Evolutionary conservation across 92 coral and sea anemone genomes (phyloP).

Genomic region (Umimayanthus chanpuru): DNA sequence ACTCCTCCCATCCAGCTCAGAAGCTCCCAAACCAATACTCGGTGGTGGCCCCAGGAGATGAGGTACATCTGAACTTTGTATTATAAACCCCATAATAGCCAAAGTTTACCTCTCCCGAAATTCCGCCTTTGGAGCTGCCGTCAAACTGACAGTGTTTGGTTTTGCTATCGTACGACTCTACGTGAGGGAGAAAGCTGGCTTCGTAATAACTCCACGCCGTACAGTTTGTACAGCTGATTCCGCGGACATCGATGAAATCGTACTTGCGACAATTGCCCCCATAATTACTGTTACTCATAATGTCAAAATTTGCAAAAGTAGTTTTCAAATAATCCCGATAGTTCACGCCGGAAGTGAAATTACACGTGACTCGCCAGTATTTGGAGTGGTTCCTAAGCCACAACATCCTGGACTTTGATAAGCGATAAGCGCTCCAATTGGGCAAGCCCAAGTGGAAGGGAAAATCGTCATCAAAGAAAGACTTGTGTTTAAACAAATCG

Average conservation of each 20-base stretch:
- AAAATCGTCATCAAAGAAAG: constrained; percentile 34
- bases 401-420: constrained; percentile 45
- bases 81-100: constrained; percentile 34
- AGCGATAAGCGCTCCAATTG: constrained; percentile 55
- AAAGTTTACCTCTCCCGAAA: constrained; percentile 24
- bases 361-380: constrained; percentile 61
- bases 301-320: constrained; percentile 42
- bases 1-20: not conserved
- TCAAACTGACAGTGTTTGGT: constrained; percentile 39
- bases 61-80: constrained; percentile 50
- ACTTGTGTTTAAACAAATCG: constrained; percentile 31
- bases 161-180: not conserved
- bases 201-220: constrained; percentile 39
- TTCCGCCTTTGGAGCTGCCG: constrained; percentile 26
- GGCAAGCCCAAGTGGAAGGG: constrained; percentile 31
- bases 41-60: constrained; percentile 38
- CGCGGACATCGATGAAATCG: constrained; percentile 43
- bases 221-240: constrained; percentile 38
- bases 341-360: constrained; percentile 39
- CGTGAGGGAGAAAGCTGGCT: not conserved
- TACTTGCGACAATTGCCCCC: constrained; percentile 31
- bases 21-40: constrained; percentile 55
- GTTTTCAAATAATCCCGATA: constrained; percentile 50
- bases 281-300: constrained; percentile 10
- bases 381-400: constrained; percentile 32